Conservation (phyloP, 2,113 vertebrate species). For the Ochotona princeps region DNA sequence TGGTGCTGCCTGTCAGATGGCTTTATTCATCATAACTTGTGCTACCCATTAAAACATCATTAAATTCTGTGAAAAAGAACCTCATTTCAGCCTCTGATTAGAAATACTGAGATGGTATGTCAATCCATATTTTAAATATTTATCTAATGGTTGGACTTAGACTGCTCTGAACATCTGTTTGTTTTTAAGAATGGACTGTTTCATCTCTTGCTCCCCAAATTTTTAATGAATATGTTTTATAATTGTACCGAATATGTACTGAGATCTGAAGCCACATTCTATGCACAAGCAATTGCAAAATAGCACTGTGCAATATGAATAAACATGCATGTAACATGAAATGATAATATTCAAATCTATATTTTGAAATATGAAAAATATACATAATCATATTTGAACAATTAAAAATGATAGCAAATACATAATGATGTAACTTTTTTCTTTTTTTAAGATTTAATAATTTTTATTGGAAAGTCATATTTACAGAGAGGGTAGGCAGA, state of each 20-base stretch:
- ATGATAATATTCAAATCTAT: no score
- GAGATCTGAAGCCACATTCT: not conserved
- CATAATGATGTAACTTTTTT: no score
- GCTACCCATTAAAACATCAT: conserved; percentile 42
- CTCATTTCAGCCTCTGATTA: conserved; percentile 66
- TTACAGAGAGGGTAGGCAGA: no score
- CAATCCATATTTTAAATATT: conserved; percentile 71
- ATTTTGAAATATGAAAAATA: no score
- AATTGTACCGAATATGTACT: conserved; percentile 59
- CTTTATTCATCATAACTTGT: conserved; percentile 71
- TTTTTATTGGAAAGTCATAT: no score
- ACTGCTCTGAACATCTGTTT: conserved; percentile 74
- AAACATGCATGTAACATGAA: no score
- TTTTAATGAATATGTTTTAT: conserved; percentile 58
- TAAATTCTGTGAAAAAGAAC: conserved; percentile 62
- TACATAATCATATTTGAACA: no score
- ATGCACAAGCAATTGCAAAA: no score
- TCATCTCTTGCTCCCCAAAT: conserved; percentile 42
- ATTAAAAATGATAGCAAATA: no score
- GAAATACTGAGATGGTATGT: conserved; percentile 55
- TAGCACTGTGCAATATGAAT: no score
- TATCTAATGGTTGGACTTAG: conserved; percentile 66
- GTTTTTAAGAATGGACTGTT: conserved; percentile 59
- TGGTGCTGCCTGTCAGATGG: conserved; percentile 73
- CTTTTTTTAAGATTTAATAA: no score